Evolutionary conservation across 2,888 invertebrate species (phyloP), one percentile per base, ranked within the genome.

Genomic region (Sinotaia quadrata): DNA sequence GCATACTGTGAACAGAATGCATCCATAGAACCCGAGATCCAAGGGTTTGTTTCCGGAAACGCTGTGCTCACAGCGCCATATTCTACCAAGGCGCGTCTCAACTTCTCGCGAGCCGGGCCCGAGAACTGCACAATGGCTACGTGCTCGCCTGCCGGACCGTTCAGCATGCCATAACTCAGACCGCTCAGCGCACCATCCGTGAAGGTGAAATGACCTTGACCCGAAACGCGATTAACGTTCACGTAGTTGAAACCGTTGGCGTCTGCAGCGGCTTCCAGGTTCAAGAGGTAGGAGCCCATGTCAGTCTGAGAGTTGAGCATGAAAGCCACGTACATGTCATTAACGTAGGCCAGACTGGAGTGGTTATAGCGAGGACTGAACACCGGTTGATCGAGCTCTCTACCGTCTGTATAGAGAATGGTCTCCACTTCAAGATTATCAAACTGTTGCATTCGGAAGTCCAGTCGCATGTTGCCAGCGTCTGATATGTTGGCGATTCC

Each of bases 381-480:
- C 5, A 2, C 44, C 7, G 65, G 65, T n/a, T n/a, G n/a, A 3
- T 63, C 37, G 18, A 65, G 44, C 8, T 18, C 21, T 29, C 18
- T 24, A 1, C 65, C 65, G 44, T 52, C 44, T 5, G 65, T 65
- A 37, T 65, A 65, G 31, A 37, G 54, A 5, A 65, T 18, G 15
- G 65, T 65, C 37, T 65, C 52, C 27, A 65, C 65, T 31, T 56
- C 65, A 21, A 36, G 56, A 56, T 65, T 65, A 37, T 65, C 65
- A 12, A 65, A 65, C 15, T 56, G 65, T 29, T 18, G 29, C 27
- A 65, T 56, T 1, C 58, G 37, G n/a, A 34, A 27, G 37, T 58
- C 58, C 37, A 58, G 37, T 15, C 58, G 33, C 58, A 58, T 58
- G 41, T 58, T 21, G n/a, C 58, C 58, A 8, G 8, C 0, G 7